Base-by-base conservation (phyloP, 2,113 vertebrate species). In the Symphodus melops region DNA sequence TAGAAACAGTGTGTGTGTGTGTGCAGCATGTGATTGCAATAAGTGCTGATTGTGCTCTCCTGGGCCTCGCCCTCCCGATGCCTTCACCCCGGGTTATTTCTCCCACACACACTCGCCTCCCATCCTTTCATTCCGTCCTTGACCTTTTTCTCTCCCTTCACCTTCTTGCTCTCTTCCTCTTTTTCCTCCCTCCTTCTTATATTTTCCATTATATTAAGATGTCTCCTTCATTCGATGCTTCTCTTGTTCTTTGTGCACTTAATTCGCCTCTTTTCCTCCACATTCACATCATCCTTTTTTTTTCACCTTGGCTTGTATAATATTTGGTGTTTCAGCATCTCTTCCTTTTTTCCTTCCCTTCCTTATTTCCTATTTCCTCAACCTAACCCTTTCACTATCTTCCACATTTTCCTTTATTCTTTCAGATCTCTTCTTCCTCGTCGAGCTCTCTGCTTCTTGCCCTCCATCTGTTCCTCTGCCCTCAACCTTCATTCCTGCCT, bases 1-100 rank as follows among this genome's bases (percentile, higher is more conserved):
- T 1, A 16, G 23, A 74, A 44, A 55, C 75, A 76, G 51, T 8
- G 4, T 54, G 68, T 68, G 2, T 25, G 2, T 25, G n/a, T 75
- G 46, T 42, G 1, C 75, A 48, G 49, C 72, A 84, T 85, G 59
- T 92, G 83, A 90, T 91, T 82, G 77, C 81, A 87, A 58, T 87
- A 84, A 51, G 65, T 82, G 85, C 86, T 90, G 87, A 92, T 88
- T 87, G 75, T 84, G 86, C 80, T 87, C 91, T 87, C 90, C 23
- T 52, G 91, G 84, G 88, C 54, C 73, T 66, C 75, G 75, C 74
- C 79, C 88, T 82, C 66, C 20, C 52, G 4, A 9, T 86, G 69
- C 20, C 77, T 84, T 87, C 71, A 79, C 83, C 82, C 11, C 54
- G 8, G 77, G 74, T 86, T 91, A 68, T 83, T 89, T 77, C 69